Evolutionary conservation across 2,797 vertebrate genomes (phyloP).

Genomic region (Rachycentron canadum): DNA sequence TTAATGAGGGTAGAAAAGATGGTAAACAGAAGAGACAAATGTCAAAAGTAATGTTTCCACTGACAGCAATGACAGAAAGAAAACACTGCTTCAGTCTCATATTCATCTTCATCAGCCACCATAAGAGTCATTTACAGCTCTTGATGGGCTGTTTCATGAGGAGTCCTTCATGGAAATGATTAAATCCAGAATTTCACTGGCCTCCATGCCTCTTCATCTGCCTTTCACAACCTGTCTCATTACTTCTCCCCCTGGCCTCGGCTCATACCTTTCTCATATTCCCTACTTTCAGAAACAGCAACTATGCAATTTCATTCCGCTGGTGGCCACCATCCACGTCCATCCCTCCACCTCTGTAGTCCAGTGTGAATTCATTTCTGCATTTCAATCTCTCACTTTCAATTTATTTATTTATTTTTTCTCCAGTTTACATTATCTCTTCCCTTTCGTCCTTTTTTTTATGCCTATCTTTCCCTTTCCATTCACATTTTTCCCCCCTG

Average conservation of each 20-base stretch:
- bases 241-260: conserved; percentile 20
- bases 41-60: conserved; percentile 7
- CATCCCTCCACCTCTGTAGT: conserved; percentile 15
- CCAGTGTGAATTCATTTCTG: conserved; percentile 37
- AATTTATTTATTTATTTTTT: conserved; percentile 6
- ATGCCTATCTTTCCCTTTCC: neutral
- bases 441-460: neutral
- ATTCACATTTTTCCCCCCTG: neutral
- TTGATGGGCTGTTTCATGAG: neutral
- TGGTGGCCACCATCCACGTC: conserved; percentile 15
- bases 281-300: conserved; percentile 35
- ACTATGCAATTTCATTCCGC: conserved; percentile 60
- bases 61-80: neutral
- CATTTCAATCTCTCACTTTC: conserved; percentile 47
- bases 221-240: conserved; percentile 41
- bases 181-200: neutral
- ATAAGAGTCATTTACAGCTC: neutral
- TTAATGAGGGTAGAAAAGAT: neutral
- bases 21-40: neutral
- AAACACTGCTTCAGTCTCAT: neutral
- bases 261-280: conserved; percentile 23
- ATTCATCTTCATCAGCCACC: conserved; percentile 8
- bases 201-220: neutral
- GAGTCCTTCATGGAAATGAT: neutral
- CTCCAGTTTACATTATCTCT: conserved; percentile 1